Conservation (phyloP, 2,797 vertebrate species). For the Lithobates pipiens region DNA sequence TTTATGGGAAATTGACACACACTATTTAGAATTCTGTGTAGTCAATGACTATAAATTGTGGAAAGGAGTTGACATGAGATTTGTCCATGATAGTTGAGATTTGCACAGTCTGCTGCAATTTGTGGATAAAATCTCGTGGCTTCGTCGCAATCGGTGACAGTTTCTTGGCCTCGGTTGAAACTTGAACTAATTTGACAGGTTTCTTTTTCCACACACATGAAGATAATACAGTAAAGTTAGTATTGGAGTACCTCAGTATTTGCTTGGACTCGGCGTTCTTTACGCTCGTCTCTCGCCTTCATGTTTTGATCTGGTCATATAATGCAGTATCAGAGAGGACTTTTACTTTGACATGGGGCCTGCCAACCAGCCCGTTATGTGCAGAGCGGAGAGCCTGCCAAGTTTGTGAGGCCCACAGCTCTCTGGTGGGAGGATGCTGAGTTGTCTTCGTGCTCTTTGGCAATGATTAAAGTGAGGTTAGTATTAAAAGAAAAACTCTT, state of each 20-base stretch:
- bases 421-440: slow-evolving; percentile 82
- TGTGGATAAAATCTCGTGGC: too few species aligned
- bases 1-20: too few species aligned
- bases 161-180: not conserved
- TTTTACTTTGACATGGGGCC: slow-evolving; percentile 76
- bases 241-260: not conserved
- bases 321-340: slow-evolving; percentile 62
- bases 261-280: not conserved
- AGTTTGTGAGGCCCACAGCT: slow-evolving; percentile 77
- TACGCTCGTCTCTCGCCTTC: too few species aligned
- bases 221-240: not conserved
- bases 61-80: too few species aligned
- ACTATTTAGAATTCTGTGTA: too few species aligned
- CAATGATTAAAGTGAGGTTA: slow-evolving; percentile 82
- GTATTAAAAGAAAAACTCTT: slow-evolving; percentile 69
- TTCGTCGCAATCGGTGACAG: not conserved
- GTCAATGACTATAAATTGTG: too few species aligned
- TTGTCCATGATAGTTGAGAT: too few species aligned
- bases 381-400: slow-evolving; percentile 69
- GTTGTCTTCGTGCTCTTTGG: slow-evolving; percentile 80
- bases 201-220: not conserved
- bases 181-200: not conserved
- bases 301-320: slow-evolving; percentile 23
- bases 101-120: too few species aligned
- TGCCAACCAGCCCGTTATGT: slow-evolving; percentile 63